Evolutionary conservation across 2,888 invertebrate genomes (phyloP).

Genomic region (Apoda limacodes): DNA sequence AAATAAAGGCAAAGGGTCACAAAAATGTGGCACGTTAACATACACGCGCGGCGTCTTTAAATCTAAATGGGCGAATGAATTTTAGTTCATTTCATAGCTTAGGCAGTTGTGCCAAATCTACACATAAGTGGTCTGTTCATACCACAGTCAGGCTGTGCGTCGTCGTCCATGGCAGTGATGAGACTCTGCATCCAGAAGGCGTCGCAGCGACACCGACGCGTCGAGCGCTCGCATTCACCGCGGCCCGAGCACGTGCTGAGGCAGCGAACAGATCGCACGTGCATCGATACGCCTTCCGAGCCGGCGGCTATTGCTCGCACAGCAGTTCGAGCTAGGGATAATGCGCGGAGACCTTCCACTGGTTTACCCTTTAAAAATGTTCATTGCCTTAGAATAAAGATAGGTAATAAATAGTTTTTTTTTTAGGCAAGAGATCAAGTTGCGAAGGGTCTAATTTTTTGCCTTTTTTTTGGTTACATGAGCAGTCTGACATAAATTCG

Average conservation of each 20-base stretch:
- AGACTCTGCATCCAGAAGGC: constrained; percentile 97
- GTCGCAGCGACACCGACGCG: constrained; percentile 89
- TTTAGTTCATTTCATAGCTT: neutral
- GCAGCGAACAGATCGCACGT: constrained; percentile 86
- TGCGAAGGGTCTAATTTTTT: no score
- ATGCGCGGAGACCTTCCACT: constrained; percentile 31
- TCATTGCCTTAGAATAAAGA: no score
- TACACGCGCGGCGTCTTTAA: no score
- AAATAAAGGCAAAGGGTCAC: no score
- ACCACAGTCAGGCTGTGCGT: constrained; percentile 88
- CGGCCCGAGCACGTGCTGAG: constrained; percentile 95
- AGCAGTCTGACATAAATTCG: no score
- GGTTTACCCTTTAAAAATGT: constrained; percentile 44
- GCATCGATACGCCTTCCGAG: constrained; percentile 72
- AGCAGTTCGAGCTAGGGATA: constrained; percentile 21
- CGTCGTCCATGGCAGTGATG: constrained; percentile 80
- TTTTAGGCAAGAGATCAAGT: no score
- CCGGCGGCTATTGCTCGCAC: constrained; percentile 29
- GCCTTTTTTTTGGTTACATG: no score
- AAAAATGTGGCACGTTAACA: no score
- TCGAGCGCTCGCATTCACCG: constrained; percentile 87
- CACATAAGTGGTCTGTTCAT: no score
- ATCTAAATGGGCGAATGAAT: neutral
- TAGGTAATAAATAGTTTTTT: no score
- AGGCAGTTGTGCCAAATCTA: neutral